Evolutionary conservation across 2,113 vertebrate species (phyloP).

Genomic region (Ctenomys sociabilis): DNA sequence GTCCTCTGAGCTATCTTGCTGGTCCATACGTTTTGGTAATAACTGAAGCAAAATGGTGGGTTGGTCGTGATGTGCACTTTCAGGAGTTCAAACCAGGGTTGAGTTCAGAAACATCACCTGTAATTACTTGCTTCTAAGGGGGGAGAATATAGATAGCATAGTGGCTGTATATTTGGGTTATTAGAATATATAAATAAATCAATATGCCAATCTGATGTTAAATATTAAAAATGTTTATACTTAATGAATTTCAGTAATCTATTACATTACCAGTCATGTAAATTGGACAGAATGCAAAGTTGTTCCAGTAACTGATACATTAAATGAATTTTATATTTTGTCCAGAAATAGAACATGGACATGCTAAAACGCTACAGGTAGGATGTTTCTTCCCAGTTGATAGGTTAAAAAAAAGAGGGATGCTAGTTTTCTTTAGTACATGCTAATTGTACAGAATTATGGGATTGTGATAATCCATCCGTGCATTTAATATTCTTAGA

Average conservation of each 20-base stretch:
- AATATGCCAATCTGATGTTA: conserved; percentile 57
- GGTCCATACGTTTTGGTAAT: conserved; percentile 66
- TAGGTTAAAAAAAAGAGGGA: not conserved
- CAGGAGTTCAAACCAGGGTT: conserved; percentile 77
- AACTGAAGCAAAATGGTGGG: conserved; percentile 71
- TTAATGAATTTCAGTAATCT: not conserved
- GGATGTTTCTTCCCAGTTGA: not conserved
- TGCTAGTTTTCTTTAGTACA: not conserved
- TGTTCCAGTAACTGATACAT: not conserved
- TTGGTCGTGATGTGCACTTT: conserved; percentile 73
- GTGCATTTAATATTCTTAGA: not conserved
- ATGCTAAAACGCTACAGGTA: not conserved
- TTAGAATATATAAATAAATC: not conserved
- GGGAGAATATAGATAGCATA: conserved; percentile 42
- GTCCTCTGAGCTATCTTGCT: too few relatives aligned
- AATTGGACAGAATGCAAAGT: not conserved
- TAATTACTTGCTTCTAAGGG: conserved; percentile 71
- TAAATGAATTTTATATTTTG: not conserved
- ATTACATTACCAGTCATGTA: not conserved
- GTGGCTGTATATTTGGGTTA: conserved; percentile 70
- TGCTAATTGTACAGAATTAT: not conserved
- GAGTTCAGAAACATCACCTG: conserved; percentile 79
- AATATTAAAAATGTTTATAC: conserved; percentile 59
- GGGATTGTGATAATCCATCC: not conserved
- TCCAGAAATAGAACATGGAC: not conserved